These are phyloP conservation scores for Lineus longissimus DNA, from an alignment of 1,140 invertebrate genomes.

Conservation along the genomic window DNA sequence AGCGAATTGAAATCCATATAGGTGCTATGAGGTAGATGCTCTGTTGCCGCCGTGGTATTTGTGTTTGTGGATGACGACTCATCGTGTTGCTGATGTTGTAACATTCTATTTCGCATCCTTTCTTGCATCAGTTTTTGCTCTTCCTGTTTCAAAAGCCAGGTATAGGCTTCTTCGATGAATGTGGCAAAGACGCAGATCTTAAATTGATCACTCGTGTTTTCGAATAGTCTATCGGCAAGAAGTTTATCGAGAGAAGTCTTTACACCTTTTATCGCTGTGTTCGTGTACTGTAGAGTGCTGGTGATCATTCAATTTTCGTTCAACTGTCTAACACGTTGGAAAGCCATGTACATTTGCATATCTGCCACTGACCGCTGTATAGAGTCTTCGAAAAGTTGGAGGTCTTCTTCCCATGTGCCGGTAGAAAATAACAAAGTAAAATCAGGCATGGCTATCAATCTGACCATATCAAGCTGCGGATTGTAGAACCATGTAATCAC, in stretches of 20 bases:
- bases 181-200: conserved; percentile 3
- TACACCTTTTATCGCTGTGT: conserved; percentile 4
- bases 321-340: conserved; percentile 3
- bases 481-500: conserved; percentile 3
- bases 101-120: neutral
- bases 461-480: conserved; percentile 2
- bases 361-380: conserved; percentile 1
- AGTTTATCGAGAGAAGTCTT: conserved; percentile 5
- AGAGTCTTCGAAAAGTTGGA: conserved; percentile 4
- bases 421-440: neutral
- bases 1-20: conserved; percentile 6
- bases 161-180: conserved; percentile 4
- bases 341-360: conserved; percentile 6
- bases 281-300: neutral
- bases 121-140: conserved; percentile 6
- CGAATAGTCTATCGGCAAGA: neutral
- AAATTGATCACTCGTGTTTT: conserved; percentile 6
- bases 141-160: neutral
- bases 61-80: neutral
- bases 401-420: neutral
- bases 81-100: neutral
- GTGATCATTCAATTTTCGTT: neutral
- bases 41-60: neutral
- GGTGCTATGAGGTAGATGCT: neutral
- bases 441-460: conserved; percentile 1